A percentile compares a stretch with the other conserved stretches of the same genome.
These are phyloP conservation scores for Himalopsyche anomala DNA, from an alignment of 2,888 invertebrate genomes.

Conservation along the genomic window DNA sequence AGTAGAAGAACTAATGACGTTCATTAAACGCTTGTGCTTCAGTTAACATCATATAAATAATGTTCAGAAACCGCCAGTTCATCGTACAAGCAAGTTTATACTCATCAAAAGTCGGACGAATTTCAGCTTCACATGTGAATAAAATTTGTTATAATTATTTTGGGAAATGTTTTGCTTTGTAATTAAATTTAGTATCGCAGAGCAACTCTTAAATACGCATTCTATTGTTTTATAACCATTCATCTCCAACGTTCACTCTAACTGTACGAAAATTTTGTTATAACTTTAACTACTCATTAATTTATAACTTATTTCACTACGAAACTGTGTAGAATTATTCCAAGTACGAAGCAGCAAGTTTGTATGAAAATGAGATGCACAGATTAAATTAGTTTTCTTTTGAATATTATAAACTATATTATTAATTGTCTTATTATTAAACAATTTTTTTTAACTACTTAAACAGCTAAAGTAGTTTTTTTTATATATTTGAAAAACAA, in stretches of 20 bases:
- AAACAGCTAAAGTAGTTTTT: too few relatives aligned
- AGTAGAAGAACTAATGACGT: background rate
- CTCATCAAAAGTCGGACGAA: background rate
- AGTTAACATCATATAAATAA: background rate
- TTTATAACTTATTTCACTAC: too few relatives aligned
- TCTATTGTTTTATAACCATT: slow-evolving; percentile 9
- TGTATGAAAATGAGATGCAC: too few relatives aligned
- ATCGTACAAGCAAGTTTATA: background rate
- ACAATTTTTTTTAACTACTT: too few relatives aligned
- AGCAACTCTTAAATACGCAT: background rate
- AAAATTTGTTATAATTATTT: slow-evolving; percentile 13
- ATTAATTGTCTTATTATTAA: too few relatives aligned
- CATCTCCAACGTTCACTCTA: background rate
- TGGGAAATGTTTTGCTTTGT: slow-evolving; percentile 6
- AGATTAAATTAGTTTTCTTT: too few relatives aligned
- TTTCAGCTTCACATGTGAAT: background rate
- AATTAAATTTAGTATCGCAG: background rate
- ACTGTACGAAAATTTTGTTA: background rate
- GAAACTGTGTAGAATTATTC: too few relatives aligned
- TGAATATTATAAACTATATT: too few relatives aligned
- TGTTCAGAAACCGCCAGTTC: background rate
- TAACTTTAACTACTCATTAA: background rate
- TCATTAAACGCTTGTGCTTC: background rate
- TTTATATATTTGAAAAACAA: too few relatives aligned
- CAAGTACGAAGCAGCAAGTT: too few relatives aligned